Base-by-base conservation (phyloP, 2,888 invertebrate genomes). In the Dione vanillae region DNA sequence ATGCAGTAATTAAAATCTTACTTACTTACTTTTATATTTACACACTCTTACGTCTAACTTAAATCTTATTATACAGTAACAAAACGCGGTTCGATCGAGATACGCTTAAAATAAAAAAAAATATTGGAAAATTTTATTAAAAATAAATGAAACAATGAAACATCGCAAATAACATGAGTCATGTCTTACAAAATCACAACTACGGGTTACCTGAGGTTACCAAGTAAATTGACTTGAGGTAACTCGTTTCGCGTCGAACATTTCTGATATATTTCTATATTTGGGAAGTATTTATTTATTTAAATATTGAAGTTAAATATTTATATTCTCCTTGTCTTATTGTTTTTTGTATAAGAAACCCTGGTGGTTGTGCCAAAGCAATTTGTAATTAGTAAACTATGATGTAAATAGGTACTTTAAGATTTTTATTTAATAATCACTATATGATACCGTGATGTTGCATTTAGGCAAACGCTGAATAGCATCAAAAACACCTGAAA, bases 101-200 rank as follows among this genome's bases (percentile, higher is more conserved):
- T 3, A 54, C 0, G 2, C 5, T n/a, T 10, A 54, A n/a, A 54
- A 6, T 35, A 10, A 54, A 35, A 37, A 16, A n/a, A 54, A 1
- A 11, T 40, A 7, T 16, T 11, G 5, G 9, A 16, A 43, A 59
- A n/a, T 45, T 27, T 45, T 14, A 45, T 61, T 61, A 8, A 20
- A 45, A 45, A 10, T 27, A 61, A 61, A 72, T 64, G 59, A 66
- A 69, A 67, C 27, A 47, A 67, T 56, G 64, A 59, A 69, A 72
- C 65, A 72, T 69, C 40, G 65, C 41, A 58, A 66, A 56, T 54
- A 68, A 43, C 37, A 58, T 67, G 71, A 74, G 52, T 74, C 71
- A 74, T 51, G 27, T 12, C 45, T 71, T 67, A 43, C 71, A 67
- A 71, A 65, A 66, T 54, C 40, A 45, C 54, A 70, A 59, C 43